These are phyloP conservation scores for Sciaenops ocellatus DNA, from an alignment of 2,797 vertebrate species.

Conservation along the genomic window DNA sequence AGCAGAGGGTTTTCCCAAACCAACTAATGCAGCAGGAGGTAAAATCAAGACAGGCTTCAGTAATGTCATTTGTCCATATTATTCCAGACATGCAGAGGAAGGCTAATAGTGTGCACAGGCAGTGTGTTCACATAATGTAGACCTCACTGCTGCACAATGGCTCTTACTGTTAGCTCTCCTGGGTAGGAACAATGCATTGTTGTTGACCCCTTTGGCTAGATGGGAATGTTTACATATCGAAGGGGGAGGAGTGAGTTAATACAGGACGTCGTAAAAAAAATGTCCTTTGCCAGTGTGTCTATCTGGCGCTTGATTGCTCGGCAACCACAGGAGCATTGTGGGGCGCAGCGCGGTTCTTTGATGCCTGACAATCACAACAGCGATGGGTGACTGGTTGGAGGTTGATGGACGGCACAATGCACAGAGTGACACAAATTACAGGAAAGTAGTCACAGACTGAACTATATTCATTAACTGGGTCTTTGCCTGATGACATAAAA, in stretches of 20 bases:
- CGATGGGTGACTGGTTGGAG: slow-evolving; percentile 49
- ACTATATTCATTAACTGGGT: slow-evolving; percentile 50
- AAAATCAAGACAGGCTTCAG: slow-evolving; percentile 8
- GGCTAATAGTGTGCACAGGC: slow-evolving; percentile 22
- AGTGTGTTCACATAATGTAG: slow-evolving; percentile 3
- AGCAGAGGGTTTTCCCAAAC: slow-evolving; percentile 27
- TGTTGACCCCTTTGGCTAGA: slow-evolving; percentile 46
- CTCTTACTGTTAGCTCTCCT: slow-evolving; percentile 44
- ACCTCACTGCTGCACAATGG: slow-evolving; percentile 56
- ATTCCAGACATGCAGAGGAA: slow-evolving; percentile 23
- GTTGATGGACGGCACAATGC: slow-evolving; percentile 56
- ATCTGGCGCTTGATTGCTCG: slow-evolving; percentile 56
- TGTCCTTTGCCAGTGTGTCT: slow-evolving; percentile 42
- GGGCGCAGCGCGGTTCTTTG: slow-evolving; percentile 56
- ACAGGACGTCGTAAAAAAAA: slow-evolving; percentile 59
- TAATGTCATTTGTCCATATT: slow-evolving; percentile 18
- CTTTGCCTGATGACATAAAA: slow-evolving; percentile 28
- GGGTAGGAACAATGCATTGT: slow-evolving; percentile 60
- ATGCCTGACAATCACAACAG: slow-evolving; percentile 68
- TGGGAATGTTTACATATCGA: slow-evolving; percentile 57
- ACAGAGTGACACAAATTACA: slow-evolving; percentile 75
- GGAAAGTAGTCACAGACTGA: slow-evolving; percentile 32
- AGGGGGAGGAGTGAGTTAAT: slow-evolving; percentile 37
- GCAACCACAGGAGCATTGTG: slow-evolving; percentile 68
- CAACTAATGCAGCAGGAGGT: slow-evolving; percentile 24